Conservation (phyloP, 35 echinoderm and acorn worm species). For the Apostichopus parvimensis region DNA sequence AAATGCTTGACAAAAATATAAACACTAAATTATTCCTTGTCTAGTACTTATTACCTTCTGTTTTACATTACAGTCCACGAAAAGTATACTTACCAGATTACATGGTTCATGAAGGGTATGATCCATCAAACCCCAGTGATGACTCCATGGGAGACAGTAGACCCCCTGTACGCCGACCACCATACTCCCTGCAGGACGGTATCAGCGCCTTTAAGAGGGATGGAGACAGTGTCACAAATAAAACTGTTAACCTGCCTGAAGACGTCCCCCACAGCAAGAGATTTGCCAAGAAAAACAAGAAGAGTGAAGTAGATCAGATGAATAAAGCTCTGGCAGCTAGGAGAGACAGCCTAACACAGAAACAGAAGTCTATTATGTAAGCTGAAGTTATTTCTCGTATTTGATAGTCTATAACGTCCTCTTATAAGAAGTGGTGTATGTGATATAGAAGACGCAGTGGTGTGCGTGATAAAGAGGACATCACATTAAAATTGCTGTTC, state of each 20-base stretch:
- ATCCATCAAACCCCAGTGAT: conserved; percentile 15
- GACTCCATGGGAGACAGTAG: conserved; percentile 36
- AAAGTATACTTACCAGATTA: conserved; percentile 90
- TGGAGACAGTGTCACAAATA: conserved; percentile 77
- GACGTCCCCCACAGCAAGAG: conserved; percentile 34
- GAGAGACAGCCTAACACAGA: conserved; percentile 43
- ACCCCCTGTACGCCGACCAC: conserved; percentile 50
- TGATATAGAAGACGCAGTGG: too few relatives aligned
- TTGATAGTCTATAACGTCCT: too few relatives aligned
- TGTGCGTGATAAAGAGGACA: too few relatives aligned
- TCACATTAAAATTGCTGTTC: too few relatives aligned
- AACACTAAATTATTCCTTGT: too few relatives aligned
- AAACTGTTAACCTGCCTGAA: conserved; percentile 83
- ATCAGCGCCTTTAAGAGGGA: conserved; percentile 84
- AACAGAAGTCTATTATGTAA: conserved; percentile 16
- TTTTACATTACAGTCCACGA: conserved; percentile 40
- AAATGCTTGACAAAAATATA: too few relatives aligned
- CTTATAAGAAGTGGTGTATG: too few relatives aligned
- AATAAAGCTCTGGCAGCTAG: conserved; percentile 39
- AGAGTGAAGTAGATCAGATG: conserved; percentile 17
- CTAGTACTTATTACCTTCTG: background rate
- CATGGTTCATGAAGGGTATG: conserved; percentile 92
- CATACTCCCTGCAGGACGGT: conserved; percentile 84
- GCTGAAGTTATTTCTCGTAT: background rate
- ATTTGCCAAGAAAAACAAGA: conserved; percentile 50